Conservation (phyloP, 2,888 invertebrate genomes). For the Urechis unicinctus region DNA sequence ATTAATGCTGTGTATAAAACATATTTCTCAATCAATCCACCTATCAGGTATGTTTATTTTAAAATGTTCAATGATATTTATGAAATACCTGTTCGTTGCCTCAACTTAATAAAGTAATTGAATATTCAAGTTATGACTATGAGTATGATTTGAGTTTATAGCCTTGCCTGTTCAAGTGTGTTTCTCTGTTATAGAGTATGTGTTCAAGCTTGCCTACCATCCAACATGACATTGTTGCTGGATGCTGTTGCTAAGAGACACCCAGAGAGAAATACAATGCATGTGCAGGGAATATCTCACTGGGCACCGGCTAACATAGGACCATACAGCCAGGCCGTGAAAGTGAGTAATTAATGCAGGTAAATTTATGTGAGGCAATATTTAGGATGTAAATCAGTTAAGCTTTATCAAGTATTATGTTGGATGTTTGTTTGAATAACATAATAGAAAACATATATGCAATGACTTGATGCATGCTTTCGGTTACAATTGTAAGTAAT, state of each 20-base stretch:
- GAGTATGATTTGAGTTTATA: too few relatives aligned
- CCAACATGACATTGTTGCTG: slow-evolving; percentile 30
- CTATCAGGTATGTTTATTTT: slow-evolving; percentile 34
- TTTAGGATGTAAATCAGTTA: neutral
- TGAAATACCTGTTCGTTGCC: too few relatives aligned
- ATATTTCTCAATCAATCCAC: slow-evolving; percentile 72
- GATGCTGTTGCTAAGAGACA: slow-evolving; percentile 25
- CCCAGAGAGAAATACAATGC: slow-evolving; percentile 62
- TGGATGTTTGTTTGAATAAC: neutral
- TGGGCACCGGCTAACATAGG: slow-evolving; percentile 99
- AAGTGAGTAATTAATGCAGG: slow-evolving; percentile 56
- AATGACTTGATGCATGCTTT: too few relatives aligned
- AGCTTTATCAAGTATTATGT: neutral
- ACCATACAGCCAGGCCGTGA: slow-evolving; percentile 87
- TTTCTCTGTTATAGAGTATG: slow-evolving; percentile 52
- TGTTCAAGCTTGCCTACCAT: slow-evolving; percentile 34
- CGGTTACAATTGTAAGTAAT: too few relatives aligned
- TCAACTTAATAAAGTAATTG: too few relatives aligned
- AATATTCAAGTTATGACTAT: too few relatives aligned
- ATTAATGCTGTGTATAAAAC: slow-evolving; percentile 73
- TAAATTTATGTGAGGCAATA: slow-evolving; percentile 7
- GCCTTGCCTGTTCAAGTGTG: neutral
- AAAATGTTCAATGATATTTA: slow-evolving; percentile 17
- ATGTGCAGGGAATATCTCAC: slow-evolving; percentile 90
- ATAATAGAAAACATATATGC: neutral